Evolutionary conservation across 2,113 vertebrate genomes (phyloP).

Genomic region (Mesembrinibis cayennensis): DNA sequence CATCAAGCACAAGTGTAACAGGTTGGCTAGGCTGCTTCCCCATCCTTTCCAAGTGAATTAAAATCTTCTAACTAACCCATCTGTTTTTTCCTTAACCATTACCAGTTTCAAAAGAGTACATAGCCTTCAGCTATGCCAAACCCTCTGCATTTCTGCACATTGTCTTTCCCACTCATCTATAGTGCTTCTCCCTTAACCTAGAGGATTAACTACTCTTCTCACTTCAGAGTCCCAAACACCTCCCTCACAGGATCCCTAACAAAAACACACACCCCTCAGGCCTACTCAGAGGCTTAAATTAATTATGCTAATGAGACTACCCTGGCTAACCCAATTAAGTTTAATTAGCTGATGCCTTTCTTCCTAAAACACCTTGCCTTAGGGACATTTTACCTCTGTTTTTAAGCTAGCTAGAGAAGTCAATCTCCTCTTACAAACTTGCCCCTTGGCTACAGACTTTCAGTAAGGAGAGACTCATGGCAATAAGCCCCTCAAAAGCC

Average conservation of each 20-base stretch:
- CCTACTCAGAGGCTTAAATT: slow-evolving; percentile 66
- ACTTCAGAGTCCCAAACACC: neutral
- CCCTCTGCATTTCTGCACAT: neutral
- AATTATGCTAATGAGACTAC: slow-evolving; percentile 69
- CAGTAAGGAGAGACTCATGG: neutral
- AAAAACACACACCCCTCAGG: slow-evolving; percentile 48
- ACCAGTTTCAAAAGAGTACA: neutral
- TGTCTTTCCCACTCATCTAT: neutral
- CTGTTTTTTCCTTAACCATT: neutral
- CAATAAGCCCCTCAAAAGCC: slow-evolving; percentile 19
- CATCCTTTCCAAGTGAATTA: neutral
- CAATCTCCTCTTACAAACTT: slow-evolving; percentile 44
- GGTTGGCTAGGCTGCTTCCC: neutral
- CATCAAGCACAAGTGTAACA: neutral
- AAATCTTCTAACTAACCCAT: neutral
- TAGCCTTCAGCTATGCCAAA: neutral
- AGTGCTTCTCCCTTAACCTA: neutral
- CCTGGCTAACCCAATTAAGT: slow-evolving; percentile 69
- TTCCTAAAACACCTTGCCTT: slow-evolving; percentile 57
- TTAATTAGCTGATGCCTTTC: slow-evolving; percentile 64
- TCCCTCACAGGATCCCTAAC: slow-evolving; percentile 6
- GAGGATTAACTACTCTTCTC: neutral
- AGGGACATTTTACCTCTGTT: slow-evolving; percentile 50
- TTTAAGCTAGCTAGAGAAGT: slow-evolving; percentile 49
- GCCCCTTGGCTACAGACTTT: slow-evolving; percentile 14